Conservation (phyloP, 2,113 vertebrate species). For the Microtus ochrogaster region DNA sequence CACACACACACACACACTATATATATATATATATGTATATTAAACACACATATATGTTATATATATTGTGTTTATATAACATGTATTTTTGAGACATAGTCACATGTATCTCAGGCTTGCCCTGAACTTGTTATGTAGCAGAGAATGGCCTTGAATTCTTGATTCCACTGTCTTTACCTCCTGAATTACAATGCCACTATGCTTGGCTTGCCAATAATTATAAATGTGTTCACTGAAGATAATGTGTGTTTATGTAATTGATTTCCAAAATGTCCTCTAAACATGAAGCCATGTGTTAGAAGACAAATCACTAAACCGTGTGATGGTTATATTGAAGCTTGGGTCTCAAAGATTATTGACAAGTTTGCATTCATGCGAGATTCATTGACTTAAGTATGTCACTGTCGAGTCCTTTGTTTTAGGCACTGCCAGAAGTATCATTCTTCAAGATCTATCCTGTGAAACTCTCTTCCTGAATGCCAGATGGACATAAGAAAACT, state of each 20-base stretch:
- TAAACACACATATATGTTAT: too few species aligned
- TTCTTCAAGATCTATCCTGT: constrained; percentile 65
- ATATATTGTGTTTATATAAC: background rate
- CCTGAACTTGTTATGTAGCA: background rate
- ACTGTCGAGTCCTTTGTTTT: constrained; percentile 70
- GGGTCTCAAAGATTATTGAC: constrained; percentile 26
- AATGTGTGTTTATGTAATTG: constrained; percentile 9
- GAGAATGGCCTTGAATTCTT: background rate
- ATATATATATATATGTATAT: too few species aligned
- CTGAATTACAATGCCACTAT: background rate
- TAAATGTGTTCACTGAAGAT: constrained; percentile 8
- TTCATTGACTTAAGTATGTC: constrained; percentile 70
- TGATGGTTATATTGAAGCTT: constrained; percentile 11
- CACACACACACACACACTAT: too few species aligned
- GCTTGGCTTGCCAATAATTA: background rate
- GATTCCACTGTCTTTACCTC: background rate
- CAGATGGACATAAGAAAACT: constrained; percentile 74
- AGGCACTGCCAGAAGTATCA: constrained; percentile 75
- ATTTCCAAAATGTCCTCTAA: constrained; percentile 35
- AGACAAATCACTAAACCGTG: background rate
- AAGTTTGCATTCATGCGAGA: constrained; percentile 58
- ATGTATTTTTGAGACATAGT: background rate
- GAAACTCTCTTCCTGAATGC: constrained; percentile 73
- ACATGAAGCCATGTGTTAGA: constrained; percentile 30
- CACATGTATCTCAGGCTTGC: background rate